These are phyloP conservation scores for Gymnarchus niloticus DNA, from an alignment of 2,113 vertebrate genomes.

Conservation along the genomic window DNA sequence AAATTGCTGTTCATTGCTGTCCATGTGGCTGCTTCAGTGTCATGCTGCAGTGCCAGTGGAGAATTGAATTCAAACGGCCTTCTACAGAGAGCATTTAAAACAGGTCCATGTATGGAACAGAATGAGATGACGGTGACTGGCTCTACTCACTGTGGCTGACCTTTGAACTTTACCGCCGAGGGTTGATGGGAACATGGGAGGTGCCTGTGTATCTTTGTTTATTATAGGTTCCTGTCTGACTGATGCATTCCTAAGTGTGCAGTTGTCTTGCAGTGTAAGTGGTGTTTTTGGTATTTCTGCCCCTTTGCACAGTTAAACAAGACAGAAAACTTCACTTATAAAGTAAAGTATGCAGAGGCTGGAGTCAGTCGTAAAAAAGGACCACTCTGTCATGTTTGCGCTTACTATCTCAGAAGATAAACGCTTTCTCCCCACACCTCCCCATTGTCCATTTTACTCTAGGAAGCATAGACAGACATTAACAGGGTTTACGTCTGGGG, in stretches of 20 bases:
- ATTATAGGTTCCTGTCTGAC: not conserved
- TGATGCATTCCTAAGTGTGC: not conserved
- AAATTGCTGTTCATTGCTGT: not conserved
- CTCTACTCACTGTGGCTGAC: not conserved
- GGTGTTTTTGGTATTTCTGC: not conserved
- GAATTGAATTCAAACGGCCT: not conserved
- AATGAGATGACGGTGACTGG: not conserved
- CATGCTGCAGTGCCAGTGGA: not conserved
- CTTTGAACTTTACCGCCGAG: not conserved
- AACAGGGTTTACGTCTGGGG: conserved; percentile 18
- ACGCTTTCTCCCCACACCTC: not conserved
- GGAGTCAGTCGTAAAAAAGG: not conserved
- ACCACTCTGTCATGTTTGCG: not conserved
- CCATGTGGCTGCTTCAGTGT: not conserved
- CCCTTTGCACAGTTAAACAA: not conserved
- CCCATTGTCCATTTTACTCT: not conserved
- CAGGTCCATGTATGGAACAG: not conserved
- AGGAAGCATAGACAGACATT: conserved; percentile 19
- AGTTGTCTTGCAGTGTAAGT: not conserved
- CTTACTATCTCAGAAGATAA: conserved; percentile 3
- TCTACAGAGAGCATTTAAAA: not conserved
- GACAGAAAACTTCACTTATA: not conserved
- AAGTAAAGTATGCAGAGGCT: not conserved
- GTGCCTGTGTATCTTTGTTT: not conserved
- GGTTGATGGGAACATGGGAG: not conserved